phyloP scores from a whole-genome alignment of 1,140 invertebrate genomes.

The Cyrtorhinus lividipennis region DNA sequence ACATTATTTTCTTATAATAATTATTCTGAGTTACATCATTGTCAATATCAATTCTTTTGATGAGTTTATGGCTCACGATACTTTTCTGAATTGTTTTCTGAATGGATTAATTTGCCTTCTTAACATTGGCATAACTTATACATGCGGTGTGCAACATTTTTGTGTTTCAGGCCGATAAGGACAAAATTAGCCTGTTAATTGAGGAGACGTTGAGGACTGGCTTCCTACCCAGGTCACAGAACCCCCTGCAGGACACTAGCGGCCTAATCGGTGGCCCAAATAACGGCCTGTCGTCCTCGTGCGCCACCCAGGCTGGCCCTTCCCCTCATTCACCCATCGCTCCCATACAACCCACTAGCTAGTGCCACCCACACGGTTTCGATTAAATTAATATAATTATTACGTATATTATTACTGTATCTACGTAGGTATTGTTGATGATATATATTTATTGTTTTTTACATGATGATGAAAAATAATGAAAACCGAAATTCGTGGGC shows the following conservation, averaged over 20 bases:
- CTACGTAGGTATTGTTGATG: too few species aligned
- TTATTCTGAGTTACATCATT: too few species aligned
- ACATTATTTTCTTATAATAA: too few species aligned
- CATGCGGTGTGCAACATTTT: too few species aligned
- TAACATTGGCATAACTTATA: too few species aligned
- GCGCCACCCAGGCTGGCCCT: conserved; percentile 19
- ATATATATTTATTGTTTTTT: neutral
- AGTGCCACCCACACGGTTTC: conserved; percentile 22
- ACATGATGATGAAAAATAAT: neutral
- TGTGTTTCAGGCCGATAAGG: conserved; percentile 42
- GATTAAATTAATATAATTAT: conserved; percentile 17
- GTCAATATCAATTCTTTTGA: too few species aligned
- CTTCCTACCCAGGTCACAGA: conserved; percentile 27
- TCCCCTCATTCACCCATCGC: conserved; percentile 26
- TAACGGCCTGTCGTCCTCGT: conserved; percentile 13
- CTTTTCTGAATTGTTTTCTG: too few species aligned
- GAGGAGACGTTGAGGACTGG: conserved; percentile 49
- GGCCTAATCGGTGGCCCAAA: conserved; percentile 20
- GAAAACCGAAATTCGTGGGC: neutral
- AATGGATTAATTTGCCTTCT: too few species aligned
- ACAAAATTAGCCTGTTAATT: conserved; percentile 55
- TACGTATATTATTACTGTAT: too few species aligned
- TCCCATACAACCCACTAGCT: conserved; percentile 32
- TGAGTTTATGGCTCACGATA: too few species aligned
- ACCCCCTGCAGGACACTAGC: conserved; percentile 9